Evolutionary conservation across 1,140 invertebrate genomes (phyloP).

Genomic region (Zaprionus taronus): DNA sequence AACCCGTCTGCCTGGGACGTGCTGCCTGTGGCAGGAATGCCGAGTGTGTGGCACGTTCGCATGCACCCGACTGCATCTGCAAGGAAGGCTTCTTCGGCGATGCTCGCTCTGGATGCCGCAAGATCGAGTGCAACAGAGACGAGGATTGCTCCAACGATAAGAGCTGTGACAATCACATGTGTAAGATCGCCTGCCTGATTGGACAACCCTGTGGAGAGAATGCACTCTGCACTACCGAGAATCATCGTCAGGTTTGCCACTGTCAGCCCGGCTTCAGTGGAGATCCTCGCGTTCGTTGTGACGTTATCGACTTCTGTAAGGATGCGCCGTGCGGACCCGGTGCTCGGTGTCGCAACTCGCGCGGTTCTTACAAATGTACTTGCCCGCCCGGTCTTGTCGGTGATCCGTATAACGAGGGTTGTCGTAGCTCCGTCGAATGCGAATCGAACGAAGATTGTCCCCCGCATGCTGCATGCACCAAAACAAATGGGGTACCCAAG

Average conservation of each 20-base stretch:
- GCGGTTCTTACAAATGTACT: constrained; percentile 92
- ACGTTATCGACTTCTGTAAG: constrained; percentile 91
- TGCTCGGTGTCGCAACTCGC: constrained; percentile 92
- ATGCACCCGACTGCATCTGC: constrained; percentile 91
- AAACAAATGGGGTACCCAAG: constrained; percentile 89
- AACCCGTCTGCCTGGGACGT: constrained; percentile 88
- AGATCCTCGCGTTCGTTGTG: constrained; percentile 89
- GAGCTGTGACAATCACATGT: constrained; percentile 91
- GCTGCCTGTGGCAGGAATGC: constrained; percentile 93
- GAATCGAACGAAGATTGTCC: constrained; percentile 91
- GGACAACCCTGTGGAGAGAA: constrained; percentile 93
- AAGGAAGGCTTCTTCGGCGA: constrained; percentile 92
- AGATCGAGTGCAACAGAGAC: constrained; percentile 90
- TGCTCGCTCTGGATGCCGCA: constrained; percentile 90
- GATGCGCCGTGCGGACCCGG: constrained; percentile 92
- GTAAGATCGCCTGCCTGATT: constrained; percentile 92
- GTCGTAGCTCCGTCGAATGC: constrained; percentile 91
- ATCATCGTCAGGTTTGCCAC: constrained; percentile 90
- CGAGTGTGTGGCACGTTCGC: constrained; percentile 89
- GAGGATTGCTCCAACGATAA: constrained; percentile 92
- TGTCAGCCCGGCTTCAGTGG: constrained; percentile 95
- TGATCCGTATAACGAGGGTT: constrained; percentile 92
- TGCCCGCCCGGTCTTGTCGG: constrained; percentile 92
- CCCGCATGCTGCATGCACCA: constrained; percentile 89
- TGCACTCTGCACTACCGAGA: constrained; percentile 92